phyloP scores from a whole-genome alignment of 2,797 vertebrate species.

The Anguilla pacifica region DNA sequence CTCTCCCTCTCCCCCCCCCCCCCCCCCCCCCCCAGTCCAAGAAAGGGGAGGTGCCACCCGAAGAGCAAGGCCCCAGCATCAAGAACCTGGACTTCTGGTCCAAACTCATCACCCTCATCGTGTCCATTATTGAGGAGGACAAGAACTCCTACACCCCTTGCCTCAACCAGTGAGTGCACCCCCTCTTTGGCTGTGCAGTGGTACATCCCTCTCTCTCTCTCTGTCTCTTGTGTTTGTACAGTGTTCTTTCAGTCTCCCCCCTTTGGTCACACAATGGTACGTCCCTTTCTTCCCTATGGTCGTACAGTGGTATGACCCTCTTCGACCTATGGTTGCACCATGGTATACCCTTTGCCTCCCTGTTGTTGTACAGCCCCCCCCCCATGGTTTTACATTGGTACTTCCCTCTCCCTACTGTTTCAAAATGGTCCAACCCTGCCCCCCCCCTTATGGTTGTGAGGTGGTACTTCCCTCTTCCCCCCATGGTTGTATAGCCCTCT shows the following conservation, averaged over 20 bases:
- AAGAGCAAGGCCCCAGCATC: constrained; percentile 97
- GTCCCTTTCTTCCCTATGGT: constrained; percentile 5
- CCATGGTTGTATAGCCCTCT: not conserved
- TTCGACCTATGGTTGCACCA: not conserved
- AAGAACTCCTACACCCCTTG: constrained; percentile 98
- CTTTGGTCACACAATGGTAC: not conserved
- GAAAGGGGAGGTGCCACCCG: constrained; percentile 90
- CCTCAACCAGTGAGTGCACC: constrained; percentile 89
- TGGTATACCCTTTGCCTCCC: not conserved
- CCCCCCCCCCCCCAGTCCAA: constrained; percentile 73
- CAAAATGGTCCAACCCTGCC: not conserved
- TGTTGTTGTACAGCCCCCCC: not conserved
- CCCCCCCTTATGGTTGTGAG: accelerated
- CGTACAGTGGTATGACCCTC: not conserved
- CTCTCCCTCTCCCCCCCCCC: not conserved
- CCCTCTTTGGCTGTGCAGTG: not conserved
- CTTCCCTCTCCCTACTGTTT: too few relatives aligned
- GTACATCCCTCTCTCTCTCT: not conserved
- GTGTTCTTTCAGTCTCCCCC: not conserved
- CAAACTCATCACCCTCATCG: constrained; percentile 97
- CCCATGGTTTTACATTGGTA: too few relatives aligned
- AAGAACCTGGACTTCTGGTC: constrained; percentile 99
- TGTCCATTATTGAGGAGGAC: constrained; percentile 98
- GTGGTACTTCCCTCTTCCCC: not conserved
- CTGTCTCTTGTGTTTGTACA: constrained; percentile 3